Conservation (phyloP, 2,797 vertebrate genomes). For the Salmo trutta region DNA sequence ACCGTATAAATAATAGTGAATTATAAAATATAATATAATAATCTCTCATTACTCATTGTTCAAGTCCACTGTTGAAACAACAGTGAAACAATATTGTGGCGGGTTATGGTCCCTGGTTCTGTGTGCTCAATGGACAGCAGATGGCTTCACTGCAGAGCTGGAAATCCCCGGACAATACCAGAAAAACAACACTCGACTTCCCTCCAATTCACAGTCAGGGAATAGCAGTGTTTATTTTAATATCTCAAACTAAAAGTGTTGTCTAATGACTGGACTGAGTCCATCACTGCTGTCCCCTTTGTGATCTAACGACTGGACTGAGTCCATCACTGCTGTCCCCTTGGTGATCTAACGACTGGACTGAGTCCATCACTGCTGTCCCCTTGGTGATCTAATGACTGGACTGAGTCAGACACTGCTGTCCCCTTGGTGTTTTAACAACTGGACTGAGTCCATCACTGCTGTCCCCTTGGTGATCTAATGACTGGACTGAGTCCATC, state of each 20-base stretch:
- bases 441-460: too few species aligned
- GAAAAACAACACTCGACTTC: slow-evolving; percentile 45
- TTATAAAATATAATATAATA: too few species aligned
- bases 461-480: too few species aligned
- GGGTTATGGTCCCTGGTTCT: slow-evolving; percentile 64
- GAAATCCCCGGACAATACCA: slow-evolving; percentile 65
- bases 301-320: slow-evolving; percentile 64
- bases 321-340: slow-evolving; percentile 64
- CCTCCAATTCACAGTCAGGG: slow-evolving; percentile 44
- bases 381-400: too few species aligned
- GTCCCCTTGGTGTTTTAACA: too few species aligned
- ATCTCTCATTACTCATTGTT: neutral
- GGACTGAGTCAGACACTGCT: too few species aligned
- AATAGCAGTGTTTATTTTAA: slow-evolving; percentile 68
- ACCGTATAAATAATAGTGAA: neutral
- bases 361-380: too few species aligned
- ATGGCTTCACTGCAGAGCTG: slow-evolving; percentile 56
- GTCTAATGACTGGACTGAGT: slow-evolving; percentile 69
- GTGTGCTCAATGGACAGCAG: slow-evolving; percentile 65
- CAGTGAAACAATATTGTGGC: slow-evolving; percentile 54
- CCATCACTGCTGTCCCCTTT: slow-evolving; percentile 61
- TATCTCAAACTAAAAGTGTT: slow-evolving; percentile 60
- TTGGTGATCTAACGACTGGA: slow-evolving; percentile 26
- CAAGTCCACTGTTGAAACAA: slow-evolving; percentile 29
- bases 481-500: too few species aligned